Evolutionary conservation across 2,888 invertebrate genomes (phyloP), one percentile per base, ranked within the genome.

Genomic region (Xanthostigma xanthostigma): DNA sequence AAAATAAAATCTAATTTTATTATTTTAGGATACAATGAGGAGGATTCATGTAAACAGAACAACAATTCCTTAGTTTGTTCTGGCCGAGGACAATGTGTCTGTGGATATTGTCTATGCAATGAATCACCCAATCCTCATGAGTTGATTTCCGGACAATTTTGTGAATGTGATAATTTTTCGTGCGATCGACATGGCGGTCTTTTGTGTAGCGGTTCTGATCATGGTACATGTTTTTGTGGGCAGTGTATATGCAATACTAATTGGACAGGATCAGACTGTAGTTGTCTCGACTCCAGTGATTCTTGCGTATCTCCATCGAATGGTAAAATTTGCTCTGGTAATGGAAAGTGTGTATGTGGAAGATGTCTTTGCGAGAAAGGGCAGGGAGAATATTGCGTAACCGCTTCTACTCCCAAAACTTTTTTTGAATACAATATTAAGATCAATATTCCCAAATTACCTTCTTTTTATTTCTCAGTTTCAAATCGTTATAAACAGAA

Each of bases 121-220:
- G 47, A 55, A 34, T 74, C 85, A 60, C 65, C 71, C 9, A 82
- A 84, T 62, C 67, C 74, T 1, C 71, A 73, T 12, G 84, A 85
- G 74, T 1, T 3, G 27, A 76, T 84, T 57, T 77, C 81, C 10
- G 93, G 93, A 0, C 76, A 77, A 51, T 90, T 76, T 71, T 97
- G 96, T 64, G 87, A 97, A 66, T 96, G 96, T 68, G 95, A 96
- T 68, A 92, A 95, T 71, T 94, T 91, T 70, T 86, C 89, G 33
- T 97, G 96, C 64, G 91, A 92, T 64, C 81, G 88, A 57, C 80
- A 80, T 70, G 83, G 79, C 69, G 88, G 83, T 50, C 67, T 60
- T 53, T 56, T 67, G 41, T 38, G 38, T 75, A 88, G 90, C 33
- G 90, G 88, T 0, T 27, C 27, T 27, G 27, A 27, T 6, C 85